Evolutionary conservation across 1,140 invertebrate genomes (phyloP).

Genomic region (Tribolium madens): DNA sequence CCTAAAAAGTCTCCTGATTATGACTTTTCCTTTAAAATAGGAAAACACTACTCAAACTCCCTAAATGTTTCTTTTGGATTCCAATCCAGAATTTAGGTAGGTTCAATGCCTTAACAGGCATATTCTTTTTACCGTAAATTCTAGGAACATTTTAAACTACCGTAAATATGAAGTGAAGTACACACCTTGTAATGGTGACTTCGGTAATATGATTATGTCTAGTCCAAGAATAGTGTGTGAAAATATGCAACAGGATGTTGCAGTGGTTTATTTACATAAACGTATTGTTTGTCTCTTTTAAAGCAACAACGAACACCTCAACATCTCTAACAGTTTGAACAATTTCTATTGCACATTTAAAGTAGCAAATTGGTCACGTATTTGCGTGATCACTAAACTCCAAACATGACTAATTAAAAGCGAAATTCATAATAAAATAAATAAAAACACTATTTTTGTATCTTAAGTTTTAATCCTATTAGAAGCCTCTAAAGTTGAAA

Average conservation of each 20-base stretch:
- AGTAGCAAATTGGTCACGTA: not conserved
- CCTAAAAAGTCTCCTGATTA: too few species aligned
- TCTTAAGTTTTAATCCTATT: too few species aligned
- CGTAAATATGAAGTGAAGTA: constrained; percentile 3
- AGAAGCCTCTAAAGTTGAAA: too few species aligned
- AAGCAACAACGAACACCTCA: constrained; percentile 14
- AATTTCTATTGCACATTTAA: not conserved
- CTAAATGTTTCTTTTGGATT: too few species aligned
- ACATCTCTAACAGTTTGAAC: not conserved
- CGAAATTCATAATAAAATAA: too few species aligned
- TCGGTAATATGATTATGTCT: constrained; percentile 41
- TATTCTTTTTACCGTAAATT: constrained; percentile 19
- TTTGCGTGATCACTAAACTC: too few species aligned
- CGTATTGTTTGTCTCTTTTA: constrained; percentile 48
- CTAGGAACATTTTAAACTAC: not conserved
- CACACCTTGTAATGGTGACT: constrained; percentile 15
- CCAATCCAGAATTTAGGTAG: not conserved
- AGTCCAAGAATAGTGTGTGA: constrained; percentile 44
- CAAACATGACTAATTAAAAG: too few species aligned
- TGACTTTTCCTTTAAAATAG: not conserved
- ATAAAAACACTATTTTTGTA: too few species aligned
- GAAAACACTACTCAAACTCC: too few species aligned
- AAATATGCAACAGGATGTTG: constrained; percentile 52
- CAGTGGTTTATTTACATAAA: constrained; percentile 48
- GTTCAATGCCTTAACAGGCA: not conserved